phyloP scores from a whole-genome alignment of 2,888 invertebrate genomes.

The Falcaria lacertinaria region DNA sequence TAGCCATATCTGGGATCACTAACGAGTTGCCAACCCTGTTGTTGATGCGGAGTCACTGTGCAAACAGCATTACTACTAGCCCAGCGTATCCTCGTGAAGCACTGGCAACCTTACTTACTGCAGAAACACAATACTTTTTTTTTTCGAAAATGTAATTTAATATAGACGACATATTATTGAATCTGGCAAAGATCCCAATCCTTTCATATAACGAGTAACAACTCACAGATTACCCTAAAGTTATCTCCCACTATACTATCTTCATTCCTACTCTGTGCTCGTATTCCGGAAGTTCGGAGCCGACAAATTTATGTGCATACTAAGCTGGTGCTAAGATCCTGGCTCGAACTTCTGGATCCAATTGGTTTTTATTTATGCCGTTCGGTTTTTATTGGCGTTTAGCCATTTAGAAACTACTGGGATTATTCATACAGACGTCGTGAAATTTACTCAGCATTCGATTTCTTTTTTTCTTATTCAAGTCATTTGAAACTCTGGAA shows the following conservation, averaged over 20 bases:
- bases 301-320: constrained; percentile 66
- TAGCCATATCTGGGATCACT: too few relatives aligned
- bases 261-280: constrained; percentile 7
- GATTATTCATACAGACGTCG: too few relatives aligned
- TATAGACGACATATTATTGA: neutral
- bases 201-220: neutral
- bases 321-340: constrained; percentile 47
- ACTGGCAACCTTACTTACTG: too few relatives aligned
- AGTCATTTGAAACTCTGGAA: too few relatives aligned
- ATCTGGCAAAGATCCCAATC: neutral
- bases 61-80: too few relatives aligned
- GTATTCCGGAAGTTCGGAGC: constrained; percentile 19
- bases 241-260: neutral
- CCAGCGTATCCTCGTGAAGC: too few relatives aligned
- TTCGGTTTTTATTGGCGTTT: constrained; percentile 15
- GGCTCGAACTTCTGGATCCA: constrained; percentile 20
- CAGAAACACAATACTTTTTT: too few relatives aligned
- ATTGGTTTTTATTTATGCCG: constrained; percentile 42
- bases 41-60: too few relatives aligned
- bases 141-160: too few relatives aligned
- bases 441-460: too few relatives aligned
- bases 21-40: too few relatives aligned
- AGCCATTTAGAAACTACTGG: neutral
- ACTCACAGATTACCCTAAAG: neutral
- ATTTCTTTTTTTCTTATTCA: too few relatives aligned